A percentile compares a stretch with the other conserved stretches of the same genome.
These are phyloP conservation scores for Podabrus alpinus DNA, from an alignment of 2,888 invertebrate genomes.

Conservation along the genomic window DNA sequence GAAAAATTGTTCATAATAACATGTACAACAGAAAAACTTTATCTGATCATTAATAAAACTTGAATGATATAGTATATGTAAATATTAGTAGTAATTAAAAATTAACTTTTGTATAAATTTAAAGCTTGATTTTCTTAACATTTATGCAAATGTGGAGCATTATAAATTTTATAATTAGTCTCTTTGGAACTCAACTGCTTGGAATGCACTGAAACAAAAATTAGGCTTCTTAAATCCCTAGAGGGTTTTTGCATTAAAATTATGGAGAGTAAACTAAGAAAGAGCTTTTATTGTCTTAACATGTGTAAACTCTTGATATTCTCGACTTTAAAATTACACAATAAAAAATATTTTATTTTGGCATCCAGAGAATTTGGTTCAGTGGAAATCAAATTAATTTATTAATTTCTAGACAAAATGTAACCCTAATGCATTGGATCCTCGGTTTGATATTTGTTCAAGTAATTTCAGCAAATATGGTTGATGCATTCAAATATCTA, in stretches of 20 bases:
- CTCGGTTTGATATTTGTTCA: not conserved
- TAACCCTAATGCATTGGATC: not conserved
- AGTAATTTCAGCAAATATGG: not conserved
- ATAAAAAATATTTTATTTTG: not conserved
- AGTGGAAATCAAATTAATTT: not conserved
- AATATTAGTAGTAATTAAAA: not conserved
- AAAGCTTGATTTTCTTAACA: conserved; percentile 22
- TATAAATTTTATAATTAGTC: conserved; percentile 49
- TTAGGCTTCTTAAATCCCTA: conserved; percentile 44
- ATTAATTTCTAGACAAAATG: not conserved
- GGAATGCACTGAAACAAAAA: conserved; percentile 43
- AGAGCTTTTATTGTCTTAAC: conserved; percentile 13
- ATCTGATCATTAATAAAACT: not conserved
- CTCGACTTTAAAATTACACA: not conserved
- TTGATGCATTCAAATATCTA: too few species aligned
- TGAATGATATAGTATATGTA: not conserved
- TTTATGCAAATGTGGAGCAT: conserved; percentile 46
- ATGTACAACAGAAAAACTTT: not conserved
- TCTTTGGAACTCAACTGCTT: conserved; percentile 43
- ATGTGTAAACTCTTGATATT: conserved; percentile 12
- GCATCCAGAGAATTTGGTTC: not conserved
- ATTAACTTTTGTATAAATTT: not conserved
- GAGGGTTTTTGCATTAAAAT: conserved; percentile 37
- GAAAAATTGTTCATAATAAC: too few species aligned
- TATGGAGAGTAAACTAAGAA: conserved; percentile 37